Conservation (phyloP, 1,140 invertebrate genomes). For the Scaptomyza pallida region DNA sequence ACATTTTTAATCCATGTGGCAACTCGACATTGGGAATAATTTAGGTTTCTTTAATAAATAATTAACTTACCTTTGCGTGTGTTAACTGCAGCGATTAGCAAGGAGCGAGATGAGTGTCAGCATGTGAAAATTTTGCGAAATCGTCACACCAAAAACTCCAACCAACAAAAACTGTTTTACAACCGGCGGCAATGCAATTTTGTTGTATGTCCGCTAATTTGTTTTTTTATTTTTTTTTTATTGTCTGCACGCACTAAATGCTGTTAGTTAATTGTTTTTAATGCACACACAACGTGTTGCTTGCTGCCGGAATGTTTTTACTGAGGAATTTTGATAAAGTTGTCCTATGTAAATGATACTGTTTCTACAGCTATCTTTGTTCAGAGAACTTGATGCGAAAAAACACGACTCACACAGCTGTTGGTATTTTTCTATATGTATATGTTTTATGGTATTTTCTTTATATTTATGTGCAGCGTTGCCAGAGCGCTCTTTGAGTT, state of each 20-base stretch:
- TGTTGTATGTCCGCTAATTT: conserved; percentile 19
- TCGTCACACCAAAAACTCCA: conserved; percentile 21
- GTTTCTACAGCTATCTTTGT: conserved; percentile 54
- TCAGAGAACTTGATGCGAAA: conserved; percentile 10
- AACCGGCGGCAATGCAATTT: conserved; percentile 55
- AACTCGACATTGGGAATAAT: conserved; percentile 27
- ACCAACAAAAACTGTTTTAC: conserved; percentile 40
- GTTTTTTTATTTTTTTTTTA: neutral
- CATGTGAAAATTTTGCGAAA: conserved; percentile 33
- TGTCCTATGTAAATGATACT: conserved; percentile 36
- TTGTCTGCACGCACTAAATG: conserved; percentile 29
- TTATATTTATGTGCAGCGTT: neutral
- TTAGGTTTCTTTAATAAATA: conserved; percentile 16
- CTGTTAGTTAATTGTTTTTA: conserved; percentile 41
- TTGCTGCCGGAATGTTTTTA: conserved; percentile 71
- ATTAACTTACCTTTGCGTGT: conserved; percentile 4
- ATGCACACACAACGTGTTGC: conserved; percentile 61
- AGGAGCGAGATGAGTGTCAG: neutral
- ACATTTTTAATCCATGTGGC: conserved; percentile 38
- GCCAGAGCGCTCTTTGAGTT: conserved; percentile 7
- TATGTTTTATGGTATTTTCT: neutral
- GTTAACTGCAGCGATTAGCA: conserved; percentile 8
- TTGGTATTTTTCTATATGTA: conserved; percentile 11
- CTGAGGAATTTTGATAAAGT: conserved; percentile 62
- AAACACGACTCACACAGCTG: neutral